phyloP scores from a whole-genome alignment of 2,113 vertebrate species.

The Theristicus caerulescens region DNA sequence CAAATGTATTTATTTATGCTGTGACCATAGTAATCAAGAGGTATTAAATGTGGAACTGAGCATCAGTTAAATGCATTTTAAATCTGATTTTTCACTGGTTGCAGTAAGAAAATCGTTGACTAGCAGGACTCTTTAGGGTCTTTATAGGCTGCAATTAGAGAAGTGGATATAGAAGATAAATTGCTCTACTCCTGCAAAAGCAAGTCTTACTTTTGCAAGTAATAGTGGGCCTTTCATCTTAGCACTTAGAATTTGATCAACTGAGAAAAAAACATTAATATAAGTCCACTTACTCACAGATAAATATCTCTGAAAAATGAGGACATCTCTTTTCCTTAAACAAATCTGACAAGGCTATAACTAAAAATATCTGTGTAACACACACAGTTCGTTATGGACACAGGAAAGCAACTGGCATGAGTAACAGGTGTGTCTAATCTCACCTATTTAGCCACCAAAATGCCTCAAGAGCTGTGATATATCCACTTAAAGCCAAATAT shows the following conservation, averaged over 20 bases:
- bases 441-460: slow-evolving; percentile 7
- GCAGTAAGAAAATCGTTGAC: not conserved
- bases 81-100: not conserved
- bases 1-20: slow-evolving; percentile 18
- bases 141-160: slow-evolving; percentile 8
- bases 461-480: not conserved
- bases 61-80: not conserved
- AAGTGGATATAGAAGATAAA: not conserved
- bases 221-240: not conserved
- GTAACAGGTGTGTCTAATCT: not conserved
- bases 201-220: not conserved
- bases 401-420: not conserved
- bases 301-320: slow-evolving; percentile 3
- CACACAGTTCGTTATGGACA: not conserved
- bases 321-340: not conserved
- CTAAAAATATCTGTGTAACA: slow-evolving; percentile 8
- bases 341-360: not conserved
- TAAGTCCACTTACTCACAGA: not conserved
- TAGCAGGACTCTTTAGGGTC: not conserved
- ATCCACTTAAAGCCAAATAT: not conserved
- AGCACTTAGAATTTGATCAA: not conserved
- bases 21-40: not conserved
- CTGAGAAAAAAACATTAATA: not conserved
- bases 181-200: not conserved
- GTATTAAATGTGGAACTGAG: not conserved